Percentiles rank a stretch among this genome's conserved stretches.
These are phyloP conservation scores for Coptodon rendalli DNA, from an alignment of 2,113 vertebrate species.

Conservation along the genomic window DNA sequence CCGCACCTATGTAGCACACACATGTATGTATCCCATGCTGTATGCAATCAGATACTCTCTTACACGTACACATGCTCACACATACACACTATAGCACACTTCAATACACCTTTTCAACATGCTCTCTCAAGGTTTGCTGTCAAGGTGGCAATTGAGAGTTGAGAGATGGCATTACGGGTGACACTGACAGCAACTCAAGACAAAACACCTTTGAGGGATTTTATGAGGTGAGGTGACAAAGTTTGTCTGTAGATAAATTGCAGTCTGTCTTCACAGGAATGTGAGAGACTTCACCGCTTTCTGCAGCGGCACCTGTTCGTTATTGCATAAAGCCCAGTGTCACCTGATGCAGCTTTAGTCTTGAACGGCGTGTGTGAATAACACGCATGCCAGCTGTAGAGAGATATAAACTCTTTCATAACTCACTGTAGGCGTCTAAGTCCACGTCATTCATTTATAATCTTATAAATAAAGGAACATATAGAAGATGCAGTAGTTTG, in stretches of 20 bases:
- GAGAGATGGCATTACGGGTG: background rate
- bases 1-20: background rate
- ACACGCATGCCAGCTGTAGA: background rate
- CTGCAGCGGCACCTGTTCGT: background rate
- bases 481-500: background rate
- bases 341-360: background rate
- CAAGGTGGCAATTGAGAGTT: background rate
- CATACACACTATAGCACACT: background rate
- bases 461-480: background rate
- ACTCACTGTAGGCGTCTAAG: background rate
- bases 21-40: background rate
- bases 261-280: background rate
- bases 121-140: background rate
- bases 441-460: background rate
- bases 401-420: background rate
- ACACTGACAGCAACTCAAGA: background rate
- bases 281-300: background rate
- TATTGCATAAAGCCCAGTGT: background rate
- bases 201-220: background rate
- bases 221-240: conserved; percentile 5
- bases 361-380: background rate
- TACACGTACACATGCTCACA: background rate
- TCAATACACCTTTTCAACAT: background rate
- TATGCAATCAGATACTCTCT: background rate
- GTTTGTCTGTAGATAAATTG: conserved; percentile 9